A percentile compares a stretch with the other conserved stretches of the same genome.
Evolutionary conservation across 2,888 invertebrate species (phyloP).

Genomic region (Brenthis hecate): DNA sequence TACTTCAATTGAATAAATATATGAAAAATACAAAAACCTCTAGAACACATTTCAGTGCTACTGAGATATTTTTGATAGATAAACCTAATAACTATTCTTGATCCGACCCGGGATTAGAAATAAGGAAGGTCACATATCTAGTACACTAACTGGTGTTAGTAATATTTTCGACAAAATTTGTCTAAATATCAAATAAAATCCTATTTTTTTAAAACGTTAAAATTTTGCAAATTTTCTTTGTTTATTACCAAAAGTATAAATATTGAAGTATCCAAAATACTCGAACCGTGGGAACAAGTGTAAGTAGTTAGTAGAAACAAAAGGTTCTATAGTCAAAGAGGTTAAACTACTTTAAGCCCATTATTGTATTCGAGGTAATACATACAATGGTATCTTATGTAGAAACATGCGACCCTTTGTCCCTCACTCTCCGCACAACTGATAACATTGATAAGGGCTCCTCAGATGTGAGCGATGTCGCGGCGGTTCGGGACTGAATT

Average conservation of each 20-base stretch:
- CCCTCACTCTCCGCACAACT: not conserved
- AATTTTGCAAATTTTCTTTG: not conserved
- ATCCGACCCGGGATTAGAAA: no score
- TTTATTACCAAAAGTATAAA: not conserved
- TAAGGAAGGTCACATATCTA: no score
- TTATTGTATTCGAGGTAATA: slow-evolving; percentile 9
- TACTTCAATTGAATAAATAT: no score
- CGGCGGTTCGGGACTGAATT: not conserved
- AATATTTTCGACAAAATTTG: no score
- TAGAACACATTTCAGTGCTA: no score
- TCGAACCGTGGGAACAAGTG: not conserved
- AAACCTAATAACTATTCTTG: no score
- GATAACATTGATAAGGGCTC: slow-evolving; percentile 5
- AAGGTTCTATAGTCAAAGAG: not conserved
- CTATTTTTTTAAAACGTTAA: no score
- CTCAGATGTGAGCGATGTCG: slow-evolving; percentile 11
- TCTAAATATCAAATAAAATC: no score
- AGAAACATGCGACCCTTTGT: not conserved
- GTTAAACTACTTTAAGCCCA: not conserved
- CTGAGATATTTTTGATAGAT: no score
- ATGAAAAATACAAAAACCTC: no score
- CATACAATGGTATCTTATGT: slow-evolving; percentile 2
- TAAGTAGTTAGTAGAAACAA: slow-evolving; percentile 8
- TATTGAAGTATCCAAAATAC: not conserved
- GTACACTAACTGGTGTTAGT: no score